Conservation (phyloP, 2,888 invertebrate genomes). For the Alloplasta piceator region DNA sequence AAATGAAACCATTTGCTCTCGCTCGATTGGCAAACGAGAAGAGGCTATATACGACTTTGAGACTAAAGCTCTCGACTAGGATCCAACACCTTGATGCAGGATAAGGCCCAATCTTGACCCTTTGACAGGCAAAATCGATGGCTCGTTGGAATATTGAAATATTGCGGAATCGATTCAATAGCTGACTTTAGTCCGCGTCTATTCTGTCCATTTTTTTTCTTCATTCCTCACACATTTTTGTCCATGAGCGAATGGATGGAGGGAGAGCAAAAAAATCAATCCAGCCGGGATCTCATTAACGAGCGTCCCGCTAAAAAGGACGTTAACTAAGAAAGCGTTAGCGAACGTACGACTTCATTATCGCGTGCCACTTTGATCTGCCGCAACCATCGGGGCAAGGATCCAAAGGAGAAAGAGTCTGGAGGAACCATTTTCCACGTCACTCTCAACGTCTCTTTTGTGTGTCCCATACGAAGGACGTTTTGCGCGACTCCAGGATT, state of each 20-base stretch:
- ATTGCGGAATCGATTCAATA: too few species aligned
- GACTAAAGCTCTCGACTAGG: conserved; percentile 45
- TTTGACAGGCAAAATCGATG: neutral
- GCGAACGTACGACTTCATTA: conserved; percentile 64
- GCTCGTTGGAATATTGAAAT: too few species aligned
- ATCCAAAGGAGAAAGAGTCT: too few species aligned
- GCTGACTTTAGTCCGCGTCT: neutral
- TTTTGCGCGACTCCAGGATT: conserved; percentile 16
- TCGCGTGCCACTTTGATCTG: conserved; percentile 64
- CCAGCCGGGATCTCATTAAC: conserved; percentile 54
- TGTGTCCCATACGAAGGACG: neutral
- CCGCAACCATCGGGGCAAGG: conserved; percentile 34
- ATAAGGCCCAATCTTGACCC: neutral
- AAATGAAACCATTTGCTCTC: conserved; percentile 4
- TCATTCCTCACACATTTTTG: too few species aligned
- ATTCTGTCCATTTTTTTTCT: neutral
- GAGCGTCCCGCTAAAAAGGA: conserved; percentile 55
- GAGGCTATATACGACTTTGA: conserved; percentile 31
- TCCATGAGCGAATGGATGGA: conserved; percentile 9
- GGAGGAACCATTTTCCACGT: too few species aligned
- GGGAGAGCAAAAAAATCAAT: conserved; percentile 50
- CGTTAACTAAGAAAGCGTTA: conserved; percentile 61
- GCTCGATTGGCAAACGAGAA: conserved; percentile 49
- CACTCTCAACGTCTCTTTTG: conserved; percentile 4
- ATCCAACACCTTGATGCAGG: conserved; percentile 11